A percentile compares a stretch with the other conserved stretches of the same genome.
These are phyloP conservation scores for Cervus canadensis DNA, from an alignment of 2,113 vertebrate species.

Conservation along the genomic window DNA sequence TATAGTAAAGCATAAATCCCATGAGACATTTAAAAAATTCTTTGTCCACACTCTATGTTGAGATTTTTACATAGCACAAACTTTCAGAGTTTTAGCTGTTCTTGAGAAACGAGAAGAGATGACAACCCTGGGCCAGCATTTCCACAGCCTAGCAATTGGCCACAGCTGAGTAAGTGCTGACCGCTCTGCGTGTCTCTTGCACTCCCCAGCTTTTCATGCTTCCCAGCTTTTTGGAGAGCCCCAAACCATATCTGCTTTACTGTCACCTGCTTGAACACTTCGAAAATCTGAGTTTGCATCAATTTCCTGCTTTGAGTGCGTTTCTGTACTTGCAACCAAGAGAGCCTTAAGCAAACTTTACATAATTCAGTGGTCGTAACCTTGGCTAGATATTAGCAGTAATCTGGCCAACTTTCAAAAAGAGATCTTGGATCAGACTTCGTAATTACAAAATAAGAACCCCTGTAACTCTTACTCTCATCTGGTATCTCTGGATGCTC, in stretches of 20 bases:
- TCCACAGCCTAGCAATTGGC: not conserved
- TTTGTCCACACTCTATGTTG: not conserved
- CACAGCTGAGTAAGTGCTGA: not conserved
- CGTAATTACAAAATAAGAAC: not conserved
- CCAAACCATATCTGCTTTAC: not conserved
- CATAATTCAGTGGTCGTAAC: not conserved
- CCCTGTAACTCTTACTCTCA: not conserved
- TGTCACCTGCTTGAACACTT: not conserved
- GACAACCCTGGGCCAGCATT: not conserved
- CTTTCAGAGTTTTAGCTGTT: not conserved
- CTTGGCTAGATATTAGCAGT: not conserved
- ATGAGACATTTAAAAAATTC: not conserved
- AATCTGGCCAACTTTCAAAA: not conserved
- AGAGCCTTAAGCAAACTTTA: not conserved
- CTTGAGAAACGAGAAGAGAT: not conserved
- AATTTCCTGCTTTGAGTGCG: not conserved
- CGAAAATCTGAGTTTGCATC: not conserved
- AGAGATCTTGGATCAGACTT: not conserved
- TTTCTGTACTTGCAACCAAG: not conserved
- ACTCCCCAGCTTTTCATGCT: not conserved
- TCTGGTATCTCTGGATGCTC: not conserved
- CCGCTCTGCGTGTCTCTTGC: accelerated
- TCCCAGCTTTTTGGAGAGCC: not conserved
- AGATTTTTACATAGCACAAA: not conserved
- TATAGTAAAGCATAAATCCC: not conserved